These are phyloP conservation scores for Leptinotarsa defecta DNA, from an alignment of 1,140 invertebrate species.

Conservation along the genomic window DNA sequence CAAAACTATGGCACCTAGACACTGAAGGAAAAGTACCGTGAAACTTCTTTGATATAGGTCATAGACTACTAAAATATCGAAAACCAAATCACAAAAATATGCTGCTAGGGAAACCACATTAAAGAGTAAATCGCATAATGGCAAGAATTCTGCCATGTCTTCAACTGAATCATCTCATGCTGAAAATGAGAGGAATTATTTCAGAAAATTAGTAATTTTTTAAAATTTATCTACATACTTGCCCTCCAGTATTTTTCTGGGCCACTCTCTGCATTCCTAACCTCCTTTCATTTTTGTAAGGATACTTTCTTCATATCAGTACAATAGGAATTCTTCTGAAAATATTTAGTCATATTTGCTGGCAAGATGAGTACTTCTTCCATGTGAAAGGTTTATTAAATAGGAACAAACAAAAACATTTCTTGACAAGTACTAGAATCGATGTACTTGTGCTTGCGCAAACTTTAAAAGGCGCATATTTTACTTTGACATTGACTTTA, in stretches of 20 bases:
- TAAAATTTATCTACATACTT: slow-evolving; percentile 40
- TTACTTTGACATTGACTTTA: not conserved
- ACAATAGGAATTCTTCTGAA: not conserved
- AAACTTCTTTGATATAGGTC: slow-evolving; percentile 72
- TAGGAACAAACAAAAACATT: slow-evolving; percentile 16
- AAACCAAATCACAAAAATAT: slow-evolving; percentile 90
- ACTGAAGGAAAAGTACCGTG: slow-evolving; percentile 65
- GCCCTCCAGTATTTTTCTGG: slow-evolving; percentile 47
- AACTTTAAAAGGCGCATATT: slow-evolving; percentile 11
- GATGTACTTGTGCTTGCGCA: slow-evolving; percentile 29
- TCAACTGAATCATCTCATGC: slow-evolving; percentile 44
- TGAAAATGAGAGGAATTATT: slow-evolving; percentile 34
- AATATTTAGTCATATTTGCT: not conserved
- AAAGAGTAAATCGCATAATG: slow-evolving; percentile 86
- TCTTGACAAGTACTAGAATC: slow-evolving; percentile 11
- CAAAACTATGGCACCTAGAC: slow-evolving; percentile 68
- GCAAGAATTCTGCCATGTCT: slow-evolving; percentile 76
- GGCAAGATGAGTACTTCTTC: not conserved
- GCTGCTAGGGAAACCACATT: slow-evolving; percentile 89
- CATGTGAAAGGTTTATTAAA: not conserved
- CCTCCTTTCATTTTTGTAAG: slow-evolving; percentile 48
- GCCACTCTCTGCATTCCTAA: slow-evolving; percentile 52
- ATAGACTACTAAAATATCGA: slow-evolving; percentile 84
- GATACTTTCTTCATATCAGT: slow-evolving; percentile 11
- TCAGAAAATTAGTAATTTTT: not conserved